phyloP scores from a whole-genome alignment of 2,888 invertebrate species.

The Mechanitis messenoides region DNA sequence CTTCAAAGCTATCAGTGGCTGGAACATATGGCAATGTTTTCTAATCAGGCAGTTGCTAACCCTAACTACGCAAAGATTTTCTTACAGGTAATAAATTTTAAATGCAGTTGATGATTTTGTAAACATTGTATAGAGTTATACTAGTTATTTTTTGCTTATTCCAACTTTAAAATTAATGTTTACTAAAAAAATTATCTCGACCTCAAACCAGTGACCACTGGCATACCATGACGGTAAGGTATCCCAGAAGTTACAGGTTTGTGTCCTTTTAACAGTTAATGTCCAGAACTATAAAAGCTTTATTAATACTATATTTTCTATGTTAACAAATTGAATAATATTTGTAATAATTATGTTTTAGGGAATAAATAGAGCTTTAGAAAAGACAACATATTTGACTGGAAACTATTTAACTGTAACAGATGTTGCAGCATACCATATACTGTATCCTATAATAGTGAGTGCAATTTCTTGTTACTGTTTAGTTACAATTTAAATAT shows the following conservation, averaged over 20 bases:
- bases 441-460: constrained; percentile 81
- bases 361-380: constrained; percentile 62
- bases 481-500: neutral
- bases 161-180: too few relatives aligned
- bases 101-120: too few relatives aligned
- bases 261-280: too few relatives aligned
- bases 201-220: too few relatives aligned
- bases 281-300: neutral
- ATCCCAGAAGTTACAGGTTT: too few relatives aligned
- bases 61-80: constrained; percentile 64
- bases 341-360: constrained; percentile 38
- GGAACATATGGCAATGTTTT: constrained; percentile 78
- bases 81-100: constrained; percentile 58
- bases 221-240: too few relatives aligned
- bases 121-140: too few relatives aligned
- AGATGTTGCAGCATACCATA: constrained; percentile 82
- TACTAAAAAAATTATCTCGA: too few relatives aligned
- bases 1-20: constrained; percentile 80
- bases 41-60: constrained; percentile 65
- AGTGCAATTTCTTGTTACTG: constrained; percentile 51
- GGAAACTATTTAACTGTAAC: constrained; percentile 76
- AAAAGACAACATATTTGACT: constrained; percentile 56
- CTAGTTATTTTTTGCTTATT: too few relatives aligned
- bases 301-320: neutral
- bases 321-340: neutral